These are phyloP conservation scores for Patagioenas fasciata DNA, from an alignment of 2,113 vertebrate genomes.

Conservation along the genomic window DNA sequence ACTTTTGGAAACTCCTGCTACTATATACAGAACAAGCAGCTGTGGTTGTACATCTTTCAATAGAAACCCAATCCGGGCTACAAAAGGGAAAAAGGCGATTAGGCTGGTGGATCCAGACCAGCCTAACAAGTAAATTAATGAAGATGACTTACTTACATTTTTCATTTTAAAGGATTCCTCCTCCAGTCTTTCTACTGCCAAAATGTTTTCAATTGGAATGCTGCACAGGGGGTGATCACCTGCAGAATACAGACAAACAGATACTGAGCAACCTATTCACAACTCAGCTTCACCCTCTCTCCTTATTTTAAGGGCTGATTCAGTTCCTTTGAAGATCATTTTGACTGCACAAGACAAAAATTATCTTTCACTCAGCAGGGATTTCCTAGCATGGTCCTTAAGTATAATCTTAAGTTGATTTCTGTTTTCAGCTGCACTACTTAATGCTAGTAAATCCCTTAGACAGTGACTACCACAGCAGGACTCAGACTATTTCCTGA, in stretches of 20 bases:
- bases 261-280: neutral
- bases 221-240: conserved; percentile 92
- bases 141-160: conserved; percentile 85
- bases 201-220: conserved; percentile 97
- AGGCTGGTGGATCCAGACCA: conserved; percentile 18
- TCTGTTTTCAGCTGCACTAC: neutral
- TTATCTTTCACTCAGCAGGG: neutral
- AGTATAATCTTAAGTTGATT: neutral
- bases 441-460: neutral
- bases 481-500: neutral
- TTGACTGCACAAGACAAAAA: neutral
- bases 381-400: neutral
- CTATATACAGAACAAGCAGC: conserved; percentile 60
- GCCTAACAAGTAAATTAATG: conserved; percentile 4
- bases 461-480: neutral
- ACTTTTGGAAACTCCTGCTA: conserved; percentile 57
- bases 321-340: neutral
- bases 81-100: conserved; percentile 53
- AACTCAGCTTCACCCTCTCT: neutral
- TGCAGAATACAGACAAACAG: conserved; percentile 51
- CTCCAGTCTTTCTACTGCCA: conserved; percentile 95
- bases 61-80: conserved; percentile 50
- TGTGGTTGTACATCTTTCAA: conserved; percentile 49
- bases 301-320: neutral
- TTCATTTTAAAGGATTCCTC: conserved; percentile 99